These are phyloP conservation scores for Drosophila sucinea DNA, from an alignment of 1,140 invertebrate genomes.

Conservation along the genomic window DNA sequence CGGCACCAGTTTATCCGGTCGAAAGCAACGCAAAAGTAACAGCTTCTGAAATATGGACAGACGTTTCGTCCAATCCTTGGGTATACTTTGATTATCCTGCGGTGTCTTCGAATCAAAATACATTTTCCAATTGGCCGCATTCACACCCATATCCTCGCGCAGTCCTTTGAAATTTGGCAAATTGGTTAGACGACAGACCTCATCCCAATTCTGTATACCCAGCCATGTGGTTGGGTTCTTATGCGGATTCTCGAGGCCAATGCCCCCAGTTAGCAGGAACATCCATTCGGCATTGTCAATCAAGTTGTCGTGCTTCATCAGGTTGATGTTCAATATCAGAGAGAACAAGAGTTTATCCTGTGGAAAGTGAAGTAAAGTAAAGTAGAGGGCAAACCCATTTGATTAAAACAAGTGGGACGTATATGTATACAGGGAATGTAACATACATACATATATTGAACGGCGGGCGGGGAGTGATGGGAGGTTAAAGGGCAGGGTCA, in stretches of 20 bases:
- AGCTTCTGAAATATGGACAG: slow-evolving; percentile 90
- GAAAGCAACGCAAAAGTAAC: slow-evolving; percentile 91
- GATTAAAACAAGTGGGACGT: slow-evolving; percentile 36
- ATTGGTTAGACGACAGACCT: slow-evolving; percentile 87
- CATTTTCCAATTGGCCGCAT: slow-evolving; percentile 88
- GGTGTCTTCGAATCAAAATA: slow-evolving; percentile 90
- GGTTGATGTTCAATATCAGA: slow-evolving; percentile 91
- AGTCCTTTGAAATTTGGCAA: slow-evolving; percentile 85
- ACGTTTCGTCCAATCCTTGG: slow-evolving; percentile 87
- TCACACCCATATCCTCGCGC: slow-evolving; percentile 85
- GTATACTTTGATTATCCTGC: slow-evolving; percentile 86
- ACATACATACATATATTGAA: background rate
- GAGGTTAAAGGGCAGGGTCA: slow-evolving; percentile 33
- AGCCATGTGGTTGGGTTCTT: slow-evolving; percentile 90
- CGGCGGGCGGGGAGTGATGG: slow-evolving; percentile 4
- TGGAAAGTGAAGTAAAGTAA: slow-evolving; percentile 67
- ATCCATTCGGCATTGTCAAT: slow-evolving; percentile 91
- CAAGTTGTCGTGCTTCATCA: slow-evolving; percentile 88
- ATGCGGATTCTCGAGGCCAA: slow-evolving; percentile 91
- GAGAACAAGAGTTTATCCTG: slow-evolving; percentile 96
- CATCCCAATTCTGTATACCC: slow-evolving; percentile 91
- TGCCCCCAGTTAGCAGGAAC: slow-evolving; percentile 94
- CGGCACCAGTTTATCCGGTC: slow-evolving; percentile 94
- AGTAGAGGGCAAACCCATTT: slow-evolving; percentile 38
- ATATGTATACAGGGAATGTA: too few species aligned